Evolutionary conservation across 2,797 vertebrate genomes (phyloP), one percentile per base, ranked within the genome.

Genomic region (Sebastes wilsoni): DNA sequence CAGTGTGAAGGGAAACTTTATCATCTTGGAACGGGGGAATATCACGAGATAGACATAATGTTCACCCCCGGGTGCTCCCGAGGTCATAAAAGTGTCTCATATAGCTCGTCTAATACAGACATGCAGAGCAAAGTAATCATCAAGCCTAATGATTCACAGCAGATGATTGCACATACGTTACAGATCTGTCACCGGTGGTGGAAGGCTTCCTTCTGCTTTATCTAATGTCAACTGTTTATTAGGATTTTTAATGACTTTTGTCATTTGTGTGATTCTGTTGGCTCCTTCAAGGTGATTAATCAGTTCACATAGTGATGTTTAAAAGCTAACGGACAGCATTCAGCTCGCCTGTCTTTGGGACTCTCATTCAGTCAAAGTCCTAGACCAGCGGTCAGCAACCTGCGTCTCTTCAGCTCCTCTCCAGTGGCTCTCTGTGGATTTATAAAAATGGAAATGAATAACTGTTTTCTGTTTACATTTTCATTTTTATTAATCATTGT

Each of bases 21-120:
- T 71, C 6, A n/a, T 32, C 25, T 38, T 30, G 42, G 4, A 38
- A 38, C 20, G 10, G 56, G 34, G 13, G 38, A 28, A 59, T 66
- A 60, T 60, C 14, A 49, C 16, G 3, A 56, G 22, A 22, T 1
- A 38, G 22, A 6, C 25, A 8, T 58, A 27, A 60, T 27, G 23
- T 52, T 65, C 36, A 75, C 30, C 52, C 14, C 54, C 49, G 36
- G 23, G 42, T 61, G 56, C 56, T 72, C 36, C 59, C 61, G 59
- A 69, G 56, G 58, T 65, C 61, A 25, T 75, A 62, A 75, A 77
- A 55, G n/a, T 62, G 14, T 60, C 61, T 52, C 5, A 14, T 75
- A n/a, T 58, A 36, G 0, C 32, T 64, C 13, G 0, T 12, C 65
- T 77, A 60, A 77, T 66, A 30, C 66, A 70, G 56, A 55, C 32